These are phyloP conservation scores for Phyllopteryx taeniolatus DNA, from an alignment of 2,113 vertebrate species.

Conservation along the genomic window DNA sequence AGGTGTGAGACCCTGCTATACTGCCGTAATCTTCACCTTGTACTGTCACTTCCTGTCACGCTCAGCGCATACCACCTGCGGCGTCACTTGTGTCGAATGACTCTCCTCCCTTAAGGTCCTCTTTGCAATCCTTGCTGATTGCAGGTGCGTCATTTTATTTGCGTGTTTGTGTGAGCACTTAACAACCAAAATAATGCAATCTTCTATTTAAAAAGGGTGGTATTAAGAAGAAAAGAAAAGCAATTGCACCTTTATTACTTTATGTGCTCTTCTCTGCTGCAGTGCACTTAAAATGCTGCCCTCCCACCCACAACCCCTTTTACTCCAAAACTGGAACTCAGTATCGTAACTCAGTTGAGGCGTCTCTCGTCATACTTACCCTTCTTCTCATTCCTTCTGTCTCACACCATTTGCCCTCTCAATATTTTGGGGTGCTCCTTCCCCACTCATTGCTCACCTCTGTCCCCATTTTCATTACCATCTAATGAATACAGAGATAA, in stretches of 20 bases:
- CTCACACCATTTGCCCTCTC: slow-evolving; percentile 15
- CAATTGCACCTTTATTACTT: slow-evolving; percentile 18
- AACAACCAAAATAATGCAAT: background rate
- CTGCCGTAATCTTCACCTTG: slow-evolving; percentile 24
- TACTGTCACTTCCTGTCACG: slow-evolving; percentile 32
- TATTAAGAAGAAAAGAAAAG: background rate
- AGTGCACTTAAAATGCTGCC: slow-evolving; percentile 9
- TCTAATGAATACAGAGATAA: slow-evolving; percentile 46
- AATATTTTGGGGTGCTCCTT: slow-evolving; percentile 19
- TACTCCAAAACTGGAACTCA: slow-evolving; percentile 22
- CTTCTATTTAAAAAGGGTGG: background rate
- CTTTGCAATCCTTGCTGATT: slow-evolving; percentile 14
- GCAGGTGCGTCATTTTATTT: background rate
- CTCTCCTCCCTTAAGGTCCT: slow-evolving; percentile 11
- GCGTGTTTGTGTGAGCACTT: slow-evolving; percentile 9
- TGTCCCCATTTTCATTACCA: background rate
- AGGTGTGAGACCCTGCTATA: slow-evolving; percentile 8
- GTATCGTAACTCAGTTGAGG: slow-evolving; percentile 40
- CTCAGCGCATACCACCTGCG: slow-evolving; percentile 35
- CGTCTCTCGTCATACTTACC: slow-evolving; percentile 19
- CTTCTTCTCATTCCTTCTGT: slow-evolving; percentile 16
- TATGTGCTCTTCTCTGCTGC: slow-evolving; percentile 22
- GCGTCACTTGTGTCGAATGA: slow-evolving; percentile 31
- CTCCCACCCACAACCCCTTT: slow-evolving; percentile 5
- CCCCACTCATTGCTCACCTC: slow-evolving; percentile 12